These are phyloP conservation scores for Drosophila macrospina DNA, from an alignment of 2,888 invertebrate genomes.

Conservation along the genomic window DNA sequence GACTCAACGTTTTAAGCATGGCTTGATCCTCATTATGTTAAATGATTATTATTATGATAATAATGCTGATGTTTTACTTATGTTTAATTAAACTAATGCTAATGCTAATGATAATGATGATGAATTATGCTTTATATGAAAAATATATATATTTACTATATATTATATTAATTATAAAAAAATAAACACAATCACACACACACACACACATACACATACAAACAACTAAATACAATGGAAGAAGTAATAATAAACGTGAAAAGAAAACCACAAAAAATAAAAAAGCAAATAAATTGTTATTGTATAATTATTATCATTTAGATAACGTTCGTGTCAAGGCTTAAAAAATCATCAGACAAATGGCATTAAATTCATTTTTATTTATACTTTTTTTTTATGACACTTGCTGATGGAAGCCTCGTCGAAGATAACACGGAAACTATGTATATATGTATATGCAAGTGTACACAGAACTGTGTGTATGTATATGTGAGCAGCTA, in stretches of 20 bases:
- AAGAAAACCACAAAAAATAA: constrained; percentile 13
- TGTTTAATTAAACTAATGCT: constrained; percentile 36
- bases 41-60: constrained; percentile 35
- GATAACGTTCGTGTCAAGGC: constrained; percentile 42
- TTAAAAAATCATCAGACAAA: constrained; percentile 50
- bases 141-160: constrained; percentile 31
- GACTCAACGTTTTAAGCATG: constrained; percentile 19
- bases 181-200: constrained; percentile 7
- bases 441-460: not conserved
- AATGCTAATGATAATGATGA: constrained; percentile 40
- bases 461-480: not conserved
- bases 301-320: constrained; percentile 33
- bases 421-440: constrained; percentile 13
- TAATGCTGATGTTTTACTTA: constrained; percentile 52
- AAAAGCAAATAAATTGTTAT: constrained; percentile 4
- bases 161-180: constrained; percentile 31
- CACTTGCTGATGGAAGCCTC: constrained; percentile 19
- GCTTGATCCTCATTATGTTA: constrained; percentile 27
- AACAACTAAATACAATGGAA: constrained; percentile 26
- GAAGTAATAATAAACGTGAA: constrained; percentile 32
- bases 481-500: too few relatives aligned
- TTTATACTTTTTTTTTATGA: too few relatives aligned
- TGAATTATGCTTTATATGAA: constrained; percentile 59
- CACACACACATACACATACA: constrained; percentile 8
- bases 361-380: constrained; percentile 38